Evolutionary conservation across 30 jellyfish, hydroid and myxozoan genomes (phyloP).

Genomic region (Turritopsis dohrnii): DNA sequence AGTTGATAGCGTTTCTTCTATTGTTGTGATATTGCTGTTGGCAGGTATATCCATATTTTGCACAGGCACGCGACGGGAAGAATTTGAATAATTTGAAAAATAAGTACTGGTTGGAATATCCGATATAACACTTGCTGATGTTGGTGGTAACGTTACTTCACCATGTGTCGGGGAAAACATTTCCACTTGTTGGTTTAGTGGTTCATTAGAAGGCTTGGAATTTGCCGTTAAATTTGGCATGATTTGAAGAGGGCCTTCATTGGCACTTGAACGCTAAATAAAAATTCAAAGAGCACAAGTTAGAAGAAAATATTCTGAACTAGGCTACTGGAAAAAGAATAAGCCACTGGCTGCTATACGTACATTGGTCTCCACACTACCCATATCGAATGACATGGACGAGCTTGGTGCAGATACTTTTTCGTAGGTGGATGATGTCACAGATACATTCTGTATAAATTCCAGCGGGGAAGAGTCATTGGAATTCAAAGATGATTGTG

Average conservation of each 20-base stretch:
- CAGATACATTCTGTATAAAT: constrained; percentile 29
- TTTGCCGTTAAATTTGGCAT: neutral
- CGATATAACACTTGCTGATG: neutral
- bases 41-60: neutral
- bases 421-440: constrained; percentile 33
- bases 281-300: neutral
- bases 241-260: neutral
- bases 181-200: neutral
- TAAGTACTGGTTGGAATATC: neutral
- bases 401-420: constrained; percentile 21
- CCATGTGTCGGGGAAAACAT: neutral
- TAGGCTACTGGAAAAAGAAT: neutral
- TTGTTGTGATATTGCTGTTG: neutral
- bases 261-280: neutral
- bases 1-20: neutral
- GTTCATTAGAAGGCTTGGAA: neutral
- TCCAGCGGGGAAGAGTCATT: constrained; percentile 32
- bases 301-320: neutral
- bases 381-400: constrained; percentile 15
- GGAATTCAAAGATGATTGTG: constrained; percentile 30
- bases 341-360: neutral
- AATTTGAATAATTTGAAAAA: neutral
- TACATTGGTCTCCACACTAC: constrained; percentile 28
- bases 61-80: neutral
- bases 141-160: neutral